phyloP scores from a whole-genome alignment of 2,113 vertebrate species.

The Piliocolobus tephrosceles region DNA sequence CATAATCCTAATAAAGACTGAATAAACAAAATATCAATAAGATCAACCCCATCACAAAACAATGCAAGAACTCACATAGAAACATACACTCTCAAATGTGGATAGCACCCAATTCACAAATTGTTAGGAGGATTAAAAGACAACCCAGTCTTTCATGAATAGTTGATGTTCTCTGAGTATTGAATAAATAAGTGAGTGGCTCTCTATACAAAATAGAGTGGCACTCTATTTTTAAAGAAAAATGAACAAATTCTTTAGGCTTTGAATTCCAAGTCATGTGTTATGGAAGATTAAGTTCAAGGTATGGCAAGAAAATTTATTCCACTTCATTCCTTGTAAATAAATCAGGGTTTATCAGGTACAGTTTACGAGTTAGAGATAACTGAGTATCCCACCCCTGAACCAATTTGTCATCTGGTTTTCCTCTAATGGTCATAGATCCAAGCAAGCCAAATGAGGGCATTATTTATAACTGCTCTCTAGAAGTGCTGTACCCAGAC shows the following conservation, averaged over 20 bases:
- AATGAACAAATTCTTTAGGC: background rate
- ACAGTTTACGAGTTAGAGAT: background rate
- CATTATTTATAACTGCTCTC: background rate
- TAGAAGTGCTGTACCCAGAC: background rate
- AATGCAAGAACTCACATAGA: background rate
- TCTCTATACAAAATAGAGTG: background rate
- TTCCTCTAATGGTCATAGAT: background rate
- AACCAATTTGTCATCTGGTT: background rate
- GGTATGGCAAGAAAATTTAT: background rate
- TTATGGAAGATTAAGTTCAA: background rate
- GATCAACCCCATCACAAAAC: background rate
- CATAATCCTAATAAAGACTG: background rate
- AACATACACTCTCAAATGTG: background rate
- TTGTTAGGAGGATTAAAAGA: background rate
- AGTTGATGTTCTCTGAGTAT: background rate
- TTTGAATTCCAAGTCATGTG: background rate
- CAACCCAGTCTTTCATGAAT: background rate
- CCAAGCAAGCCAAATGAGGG: background rate
- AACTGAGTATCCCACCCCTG: background rate
- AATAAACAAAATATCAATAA: background rate
- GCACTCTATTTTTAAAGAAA: background rate
- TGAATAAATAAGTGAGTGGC: background rate
- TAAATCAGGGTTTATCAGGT: background rate
- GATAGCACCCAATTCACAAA: background rate
- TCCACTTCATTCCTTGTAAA: background rate